Conservation (phyloP, 2,113 vertebrate genomes). For the Macaca fascicularis region T2T-MFA8v1.1 NC_088394.1:17380501-17381000, state of each 20-base stretch:
- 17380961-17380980: no score
- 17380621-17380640: background rate
- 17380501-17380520: background rate
- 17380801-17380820: background rate
- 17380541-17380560: background rate
- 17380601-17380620: background rate
- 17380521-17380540: background rate
- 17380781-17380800: background rate
- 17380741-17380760: background rate
- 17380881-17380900: no score
- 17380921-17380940: no score
- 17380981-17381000: no score
- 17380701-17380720: background rate
- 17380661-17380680: background rate
- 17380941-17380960: no score
- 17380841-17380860: background rate
- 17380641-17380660: background rate
- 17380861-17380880: no score
- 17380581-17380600: no score
- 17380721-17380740: background rate
- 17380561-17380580: background rate
- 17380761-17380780: background rate
- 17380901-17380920: no score
- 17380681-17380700: background rate
- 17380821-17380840: background rate